Base-by-base conservation (phyloP, 2,888 invertebrate genomes). In the Chalcosyrphus nemorum region DNA sequence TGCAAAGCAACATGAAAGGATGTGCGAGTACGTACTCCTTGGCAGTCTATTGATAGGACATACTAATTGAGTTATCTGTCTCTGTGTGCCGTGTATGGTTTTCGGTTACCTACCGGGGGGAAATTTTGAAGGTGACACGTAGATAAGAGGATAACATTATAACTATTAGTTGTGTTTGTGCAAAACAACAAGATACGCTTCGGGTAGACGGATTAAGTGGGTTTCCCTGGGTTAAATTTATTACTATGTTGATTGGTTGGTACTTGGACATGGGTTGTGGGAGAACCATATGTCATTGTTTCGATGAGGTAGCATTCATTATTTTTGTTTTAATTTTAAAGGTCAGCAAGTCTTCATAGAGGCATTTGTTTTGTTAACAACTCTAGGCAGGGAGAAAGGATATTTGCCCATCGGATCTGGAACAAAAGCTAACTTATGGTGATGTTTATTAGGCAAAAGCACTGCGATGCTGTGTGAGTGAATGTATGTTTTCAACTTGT, bases 31-130 rank as follows among this genome's bases (percentile, higher is more conserved):
- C 56, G 6, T 29, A 43, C 56, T n/a, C 43, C 21, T 74, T 54
- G 63, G 56, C 27, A 65, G 65, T 63, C 47, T 29, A 56, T 65
- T 38, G 65, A 35, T 65, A 56, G 43, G 7, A 56, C 13, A 47
- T 52, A 35, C 59, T 74, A 63, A 74, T 74, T 72, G 72, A 72
- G 72, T 54, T 63, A 63, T 52, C 29, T 63, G 15, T n/a, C 24
- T 43, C 17, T n/a, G 4, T 15, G 6, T 27, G n/a, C 9, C 11
- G 9, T 52, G n/a, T 27, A 17, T 50, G 19, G 13, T 21, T 50
- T 17, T 21, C 15, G 11, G 21, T 38, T 27, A 24, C 17, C n/a
- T n/a, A n/a, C n/a, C n/a, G n/a, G n/a, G n/a, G 7, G 41, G 15
- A 17, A 19, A n/a, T 38, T 38, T 59, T 11, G 15, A 52, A 61